Percentiles rank a stretch among this genome's conserved stretches.
phyloP scores from a whole-genome alignment of 2,888 invertebrate species.

The Carcina quercana region DNA sequence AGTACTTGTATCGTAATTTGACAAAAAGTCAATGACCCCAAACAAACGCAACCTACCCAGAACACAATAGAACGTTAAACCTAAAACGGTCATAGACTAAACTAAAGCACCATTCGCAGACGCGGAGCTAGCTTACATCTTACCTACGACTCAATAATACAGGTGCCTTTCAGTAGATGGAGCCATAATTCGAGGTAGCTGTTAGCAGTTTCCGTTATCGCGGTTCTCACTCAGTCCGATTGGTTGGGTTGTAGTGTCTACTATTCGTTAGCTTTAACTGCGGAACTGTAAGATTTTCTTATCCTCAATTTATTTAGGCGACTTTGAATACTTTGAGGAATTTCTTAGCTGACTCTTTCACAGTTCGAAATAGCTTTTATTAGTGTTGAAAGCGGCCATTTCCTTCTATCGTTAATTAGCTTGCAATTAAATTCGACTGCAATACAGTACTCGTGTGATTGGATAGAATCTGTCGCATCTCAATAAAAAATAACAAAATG shows the following conservation, averaged over 20 bases:
- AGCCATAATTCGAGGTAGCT: slow-evolving; percentile 37
- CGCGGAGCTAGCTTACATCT: slow-evolving; percentile 26
- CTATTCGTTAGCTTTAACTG: slow-evolving; percentile 54
- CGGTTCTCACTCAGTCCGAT: slow-evolving; percentile 57
- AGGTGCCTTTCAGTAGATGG: slow-evolving; percentile 31
- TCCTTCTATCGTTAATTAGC: too few species aligned
- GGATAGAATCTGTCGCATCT: too few species aligned
- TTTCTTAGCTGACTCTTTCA: too few species aligned
- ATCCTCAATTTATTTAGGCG: slow-evolving; percentile 38
- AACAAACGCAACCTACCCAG: slow-evolving; percentile 23
- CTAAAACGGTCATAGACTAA: slow-evolving; percentile 40
- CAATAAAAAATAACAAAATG: too few species aligned
- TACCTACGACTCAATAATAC: slow-evolving; percentile 26
- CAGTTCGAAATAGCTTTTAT: too few species aligned
- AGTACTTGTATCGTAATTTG: too few species aligned
- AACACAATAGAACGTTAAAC: slow-evolving; percentile 45
- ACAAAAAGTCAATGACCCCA: slow-evolving; percentile 25
- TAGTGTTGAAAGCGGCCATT: too few species aligned
- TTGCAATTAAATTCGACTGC: too few species aligned
- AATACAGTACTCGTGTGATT: too few species aligned
- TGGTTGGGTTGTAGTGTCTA: slow-evolving; percentile 54
- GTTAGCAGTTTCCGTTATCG: slow-evolving; percentile 56
- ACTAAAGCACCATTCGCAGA: slow-evolving; percentile 20
- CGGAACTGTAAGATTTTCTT: slow-evolving; percentile 42
- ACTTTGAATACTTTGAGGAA: slow-evolving; percentile 50